Evolutionary conservation across 2,113 vertebrate genomes (phyloP).

Genomic region (Eubucco bourcierii): DNA sequence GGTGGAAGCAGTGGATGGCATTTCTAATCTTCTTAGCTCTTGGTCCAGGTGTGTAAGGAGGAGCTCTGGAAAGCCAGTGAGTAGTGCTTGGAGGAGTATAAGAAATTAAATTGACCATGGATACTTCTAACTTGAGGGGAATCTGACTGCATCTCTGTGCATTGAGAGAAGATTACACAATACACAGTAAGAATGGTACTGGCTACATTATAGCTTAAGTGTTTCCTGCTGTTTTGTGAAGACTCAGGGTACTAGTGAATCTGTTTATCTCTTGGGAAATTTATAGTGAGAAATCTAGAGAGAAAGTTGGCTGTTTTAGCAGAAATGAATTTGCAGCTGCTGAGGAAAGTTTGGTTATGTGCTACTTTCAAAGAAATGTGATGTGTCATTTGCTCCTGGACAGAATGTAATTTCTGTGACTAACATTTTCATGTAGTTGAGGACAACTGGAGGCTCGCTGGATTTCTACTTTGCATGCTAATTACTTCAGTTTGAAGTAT

Average conservation of each 20-base stretch:
- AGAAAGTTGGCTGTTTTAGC: not conserved
- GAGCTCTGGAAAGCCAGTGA: not conserved
- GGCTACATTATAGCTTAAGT: not conserved
- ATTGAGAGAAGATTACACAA: not conserved
- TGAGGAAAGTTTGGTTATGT: not conserved
- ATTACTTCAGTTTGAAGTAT: not conserved
- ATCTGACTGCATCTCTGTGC: not conserved
- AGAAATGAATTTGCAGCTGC: constrained; percentile 27
- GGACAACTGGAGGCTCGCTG: not conserved
- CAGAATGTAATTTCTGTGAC: not conserved
- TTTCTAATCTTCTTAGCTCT: not conserved
- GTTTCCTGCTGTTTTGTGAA: not conserved
- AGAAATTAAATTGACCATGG: not conserved
- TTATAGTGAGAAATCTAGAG: not conserved
- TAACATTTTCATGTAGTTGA: not conserved
- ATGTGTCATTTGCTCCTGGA: not conserved
- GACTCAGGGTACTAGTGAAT: not conserved
- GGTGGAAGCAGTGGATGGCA: too few species aligned
- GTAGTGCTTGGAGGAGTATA: not conserved
- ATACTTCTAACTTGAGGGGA: not conserved
- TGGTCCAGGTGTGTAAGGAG: not conserved
- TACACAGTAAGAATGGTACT: not conserved
- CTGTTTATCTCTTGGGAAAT: not conserved
- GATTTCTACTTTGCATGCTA: not conserved
- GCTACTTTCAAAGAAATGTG: not conserved